Evolutionary conservation across 2,888 invertebrate genomes (phyloP).

Genomic region (Tolmerus cingulatus): DNA sequence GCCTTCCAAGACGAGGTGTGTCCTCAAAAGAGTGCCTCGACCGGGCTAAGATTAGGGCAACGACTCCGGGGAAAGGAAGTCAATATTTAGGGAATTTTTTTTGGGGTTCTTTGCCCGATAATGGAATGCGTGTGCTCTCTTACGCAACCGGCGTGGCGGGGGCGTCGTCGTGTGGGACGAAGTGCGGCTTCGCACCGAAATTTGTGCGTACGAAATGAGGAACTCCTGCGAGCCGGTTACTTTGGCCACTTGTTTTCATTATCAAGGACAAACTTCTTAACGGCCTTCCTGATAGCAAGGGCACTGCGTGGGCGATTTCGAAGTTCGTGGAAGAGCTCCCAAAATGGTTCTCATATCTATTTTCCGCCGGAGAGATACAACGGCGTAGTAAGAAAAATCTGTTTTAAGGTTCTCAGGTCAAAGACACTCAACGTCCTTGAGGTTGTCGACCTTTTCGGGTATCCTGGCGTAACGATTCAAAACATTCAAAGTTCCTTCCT

Average conservation of each 20-base stretch:
- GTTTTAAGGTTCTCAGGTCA: not conserved
- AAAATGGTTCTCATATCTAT: not conserved
- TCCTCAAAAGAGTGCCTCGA: not conserved
- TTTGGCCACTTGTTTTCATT: conserved; percentile 32
- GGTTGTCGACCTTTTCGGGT: not conserved
- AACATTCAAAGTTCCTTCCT: no score
- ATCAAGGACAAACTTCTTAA: conserved; percentile 1
- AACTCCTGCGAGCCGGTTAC: not conserved
- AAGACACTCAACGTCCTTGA: not conserved
- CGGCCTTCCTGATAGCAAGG: not conserved
- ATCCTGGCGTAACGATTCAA: no score
- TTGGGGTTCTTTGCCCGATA: not conserved
- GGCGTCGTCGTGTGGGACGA: not conserved
- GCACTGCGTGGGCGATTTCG: not conserved
- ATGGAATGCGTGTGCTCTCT: not conserved
- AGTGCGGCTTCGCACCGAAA: not conserved
- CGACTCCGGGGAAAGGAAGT: not conserved
- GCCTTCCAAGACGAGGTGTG: not conserved
- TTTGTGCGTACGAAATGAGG: not conserved
- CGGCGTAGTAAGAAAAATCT: not conserved
- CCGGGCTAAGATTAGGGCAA: not conserved
- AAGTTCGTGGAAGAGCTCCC: not conserved
- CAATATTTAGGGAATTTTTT: not conserved
- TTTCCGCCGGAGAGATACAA: not conserved
- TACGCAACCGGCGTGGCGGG: not conserved